phyloP scores from a whole-genome alignment of 1,140 invertebrate genomes.

The Globodera rostochiensis region DNA sequence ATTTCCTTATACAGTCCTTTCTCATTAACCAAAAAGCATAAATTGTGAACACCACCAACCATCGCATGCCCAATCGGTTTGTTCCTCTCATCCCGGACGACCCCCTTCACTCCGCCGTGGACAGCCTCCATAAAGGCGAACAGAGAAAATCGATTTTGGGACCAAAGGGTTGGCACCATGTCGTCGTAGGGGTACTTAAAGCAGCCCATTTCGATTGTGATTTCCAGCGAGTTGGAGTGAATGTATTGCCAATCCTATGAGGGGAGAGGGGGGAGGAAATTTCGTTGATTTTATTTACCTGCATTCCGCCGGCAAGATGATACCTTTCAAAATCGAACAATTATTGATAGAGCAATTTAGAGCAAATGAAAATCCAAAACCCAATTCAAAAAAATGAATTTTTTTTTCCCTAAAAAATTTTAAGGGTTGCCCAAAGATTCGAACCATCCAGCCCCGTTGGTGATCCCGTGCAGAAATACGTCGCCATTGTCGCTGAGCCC shows the following conservation, averaged over 20 bases:
- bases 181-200: slow-evolving; percentile 80
- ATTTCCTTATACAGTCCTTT: too few relatives aligned
- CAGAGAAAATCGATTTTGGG: slow-evolving; percentile 82
- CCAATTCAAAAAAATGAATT: too few relatives aligned
- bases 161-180: slow-evolving; percentile 81
- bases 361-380: too few relatives aligned
- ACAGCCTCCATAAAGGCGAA: slow-evolving; percentile 84
- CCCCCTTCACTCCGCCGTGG: slow-evolving; percentile 83
- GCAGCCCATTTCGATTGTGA: slow-evolving; percentile 92
- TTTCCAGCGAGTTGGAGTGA: slow-evolving; percentile 86
- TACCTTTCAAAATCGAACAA: slow-evolving; percentile 34
- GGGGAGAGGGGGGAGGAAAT: too few relatives aligned
- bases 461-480: slow-evolving; percentile 73
- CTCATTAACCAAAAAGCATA: too few relatives aligned
- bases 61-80: slow-evolving; percentile 76
- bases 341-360: background rate
- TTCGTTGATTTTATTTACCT: slow-evolving; percentile 66
- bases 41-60: slow-evolving; percentile 67
- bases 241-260: slow-evolving; percentile 87
- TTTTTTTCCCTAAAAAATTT: too few relatives aligned
- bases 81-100: slow-evolving; percentile 78
- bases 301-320: slow-evolving; percentile 78
- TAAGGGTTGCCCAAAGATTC: background rate
- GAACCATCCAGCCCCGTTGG: slow-evolving; percentile 82
- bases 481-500: slow-evolving; percentile 53